Base-by-base conservation (phyloP, 2,113 vertebrate species). In the Lipotes vexillifer region DNA sequence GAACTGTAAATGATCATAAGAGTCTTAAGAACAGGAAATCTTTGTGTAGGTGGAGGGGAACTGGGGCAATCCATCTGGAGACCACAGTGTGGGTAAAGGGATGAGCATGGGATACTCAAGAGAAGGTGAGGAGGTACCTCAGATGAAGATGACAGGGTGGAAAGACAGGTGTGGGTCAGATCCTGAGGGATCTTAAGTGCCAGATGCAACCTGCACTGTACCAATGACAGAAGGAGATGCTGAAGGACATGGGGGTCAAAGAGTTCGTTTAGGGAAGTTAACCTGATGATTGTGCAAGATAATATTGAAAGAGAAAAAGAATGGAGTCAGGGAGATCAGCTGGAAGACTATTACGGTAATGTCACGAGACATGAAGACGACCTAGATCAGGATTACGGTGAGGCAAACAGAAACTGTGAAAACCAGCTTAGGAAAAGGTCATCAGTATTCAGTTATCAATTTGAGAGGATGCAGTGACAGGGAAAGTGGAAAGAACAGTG, bases 341-440 rank as follows among this genome's bases (percentile, higher is more conserved):
- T 27, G 21, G 10, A 63, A 72, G 18, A 7, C 2, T 0, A 6
- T 18, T 13, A 21, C 0, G 14, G 36, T 14, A 20, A 71, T 1
- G 2, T 1, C 2, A 1, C 0, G 1, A 17, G 25, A n/a, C 46
- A 9, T 1, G 4, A 59, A 36, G 44, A n/a, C 1, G 1, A 8
- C 6, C 21, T 29, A 1, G 33, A 38, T 29, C 46, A 74, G 25
- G 15, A 46, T 0, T 6, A 1, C 2, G 5, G 17, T 11, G 17
- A 36, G 86, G 41, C 21, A 57, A 27, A 55, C 2, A 3, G 36
- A 14, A 6, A 25, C 5, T 41, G 6, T 75, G n/a, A 61, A 59
- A 38, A 72, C 1, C 36, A 17, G 33, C 21, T 44, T 36, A 85
- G 41, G 25, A 2, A 72, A 72, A 65, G 2, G 68, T 10, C 49